phyloP scores from a whole-genome alignment of 2,888 invertebrate genomes.

The Pegoplata infirma region DNA sequence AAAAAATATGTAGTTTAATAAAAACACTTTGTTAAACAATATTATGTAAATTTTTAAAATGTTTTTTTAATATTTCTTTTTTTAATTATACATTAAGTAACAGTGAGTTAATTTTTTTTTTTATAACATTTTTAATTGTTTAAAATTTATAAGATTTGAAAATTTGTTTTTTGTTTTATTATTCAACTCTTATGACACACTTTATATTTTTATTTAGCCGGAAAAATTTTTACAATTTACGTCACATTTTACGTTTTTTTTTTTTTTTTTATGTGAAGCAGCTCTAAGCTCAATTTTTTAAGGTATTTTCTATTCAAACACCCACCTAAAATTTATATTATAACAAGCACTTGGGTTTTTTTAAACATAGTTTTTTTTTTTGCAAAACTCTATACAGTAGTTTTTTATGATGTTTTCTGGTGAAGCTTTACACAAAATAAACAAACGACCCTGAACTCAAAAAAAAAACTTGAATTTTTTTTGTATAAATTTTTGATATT shows the following conservation, averaged over 20 bases:
- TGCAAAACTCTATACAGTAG: conserved; percentile 31
- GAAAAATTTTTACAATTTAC: conserved; percentile 54
- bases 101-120: neutral
- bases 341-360: conserved; percentile 8
- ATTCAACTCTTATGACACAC: conserved; percentile 14
- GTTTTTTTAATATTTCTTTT: neutral
- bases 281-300: conserved; percentile 25
- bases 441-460: conserved; percentile 62
- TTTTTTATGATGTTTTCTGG: no score
- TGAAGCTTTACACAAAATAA: conserved; percentile 44
- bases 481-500: conserved; percentile 2
- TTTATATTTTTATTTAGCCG: conserved; percentile 32
- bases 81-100: neutral
- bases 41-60: neutral
- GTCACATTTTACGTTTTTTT: conserved; percentile 39
- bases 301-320: conserved; percentile 30
- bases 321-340: conserved; percentile 46
- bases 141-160: neutral
- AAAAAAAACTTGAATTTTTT: neutral
- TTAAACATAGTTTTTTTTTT: conserved; percentile 11
- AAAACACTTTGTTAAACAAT: no score
- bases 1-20: neutral
- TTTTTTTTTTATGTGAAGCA: conserved; percentile 10
- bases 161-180: neutral
- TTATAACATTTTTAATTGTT: neutral